These are phyloP conservation scores for Homarus gammarus DNA, from an alignment of 2,888 invertebrate species.

Conservation along the genomic window DNA sequence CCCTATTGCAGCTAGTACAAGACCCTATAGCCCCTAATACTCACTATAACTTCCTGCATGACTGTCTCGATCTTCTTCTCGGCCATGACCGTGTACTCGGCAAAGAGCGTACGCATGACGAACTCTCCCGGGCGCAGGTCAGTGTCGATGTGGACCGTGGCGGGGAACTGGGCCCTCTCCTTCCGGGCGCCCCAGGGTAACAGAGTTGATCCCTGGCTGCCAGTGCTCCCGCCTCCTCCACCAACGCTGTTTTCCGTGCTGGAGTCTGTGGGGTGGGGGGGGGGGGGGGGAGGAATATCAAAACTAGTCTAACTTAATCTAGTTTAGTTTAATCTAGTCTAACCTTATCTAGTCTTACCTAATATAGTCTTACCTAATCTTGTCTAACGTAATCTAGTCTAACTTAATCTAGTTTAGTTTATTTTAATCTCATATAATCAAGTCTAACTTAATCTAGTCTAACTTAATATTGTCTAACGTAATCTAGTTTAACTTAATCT, in stretches of 20 bases:
- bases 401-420: neutral
- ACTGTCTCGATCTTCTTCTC: conserved; percentile 97
- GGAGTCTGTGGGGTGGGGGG: neutral
- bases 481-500: too few species aligned
- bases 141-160: conserved; percentile 79
- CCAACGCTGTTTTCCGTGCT: conserved; percentile 24
- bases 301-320: neutral
- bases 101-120: conserved; percentile 95
- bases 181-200: conserved; percentile 92
- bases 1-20: too few species aligned
- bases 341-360: neutral
- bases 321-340: neutral
- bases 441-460: neutral
- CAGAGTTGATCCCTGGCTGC: conserved; percentile 75
- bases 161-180: conserved; percentile 82
- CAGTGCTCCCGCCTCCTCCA: conserved; percentile 31
- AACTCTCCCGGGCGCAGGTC: conserved; percentile 91
- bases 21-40: too few species aligned
- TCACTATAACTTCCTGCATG: conserved; percentile 92
- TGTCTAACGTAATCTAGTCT: neutral
- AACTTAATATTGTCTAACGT: too few species aligned
- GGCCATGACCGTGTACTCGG: conserved; percentile 95
- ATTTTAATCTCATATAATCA: neutral
- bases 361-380: neutral
- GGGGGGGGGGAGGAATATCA: neutral